Evolutionary conservation across 2,113 vertebrate species (phyloP).

Genomic region (Apteryx mantelli): DNA sequence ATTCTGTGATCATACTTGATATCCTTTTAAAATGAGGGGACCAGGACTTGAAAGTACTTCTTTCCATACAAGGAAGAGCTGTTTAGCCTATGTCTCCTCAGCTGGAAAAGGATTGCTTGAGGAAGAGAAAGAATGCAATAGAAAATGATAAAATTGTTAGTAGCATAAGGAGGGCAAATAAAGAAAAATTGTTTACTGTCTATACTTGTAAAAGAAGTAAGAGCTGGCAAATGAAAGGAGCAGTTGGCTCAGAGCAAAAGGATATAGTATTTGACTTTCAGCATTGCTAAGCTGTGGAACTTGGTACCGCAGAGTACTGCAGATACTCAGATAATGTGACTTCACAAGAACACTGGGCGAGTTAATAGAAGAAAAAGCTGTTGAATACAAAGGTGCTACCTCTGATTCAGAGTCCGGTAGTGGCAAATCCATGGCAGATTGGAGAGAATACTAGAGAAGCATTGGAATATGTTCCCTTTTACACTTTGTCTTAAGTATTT

Average conservation of each 20-base stretch:
- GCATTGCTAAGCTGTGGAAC: neutral
- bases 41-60: neutral
- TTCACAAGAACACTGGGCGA: neutral
- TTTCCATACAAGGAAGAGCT: neutral
- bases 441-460: neutral
- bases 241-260: neutral
- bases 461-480: neutral
- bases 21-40: neutral
- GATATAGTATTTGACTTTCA: neutral
- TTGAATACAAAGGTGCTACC: neutral
- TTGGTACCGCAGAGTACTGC: neutral
- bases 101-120: neutral
- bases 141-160: neutral
- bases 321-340: neutral
- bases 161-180: neutral
- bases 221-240: neutral
- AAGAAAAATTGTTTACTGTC: neutral
- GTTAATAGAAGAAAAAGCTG: neutral
- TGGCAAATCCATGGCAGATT: neutral
- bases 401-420: neutral
- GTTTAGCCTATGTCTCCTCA: neutral
- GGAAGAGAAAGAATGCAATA: neutral
- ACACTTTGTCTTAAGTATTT: rapidly evolving
- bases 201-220: neutral
- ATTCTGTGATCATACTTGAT: neutral